phyloP scores from a whole-genome alignment of 1,140 invertebrate species.

The Habropoda laboriosa region DNA sequence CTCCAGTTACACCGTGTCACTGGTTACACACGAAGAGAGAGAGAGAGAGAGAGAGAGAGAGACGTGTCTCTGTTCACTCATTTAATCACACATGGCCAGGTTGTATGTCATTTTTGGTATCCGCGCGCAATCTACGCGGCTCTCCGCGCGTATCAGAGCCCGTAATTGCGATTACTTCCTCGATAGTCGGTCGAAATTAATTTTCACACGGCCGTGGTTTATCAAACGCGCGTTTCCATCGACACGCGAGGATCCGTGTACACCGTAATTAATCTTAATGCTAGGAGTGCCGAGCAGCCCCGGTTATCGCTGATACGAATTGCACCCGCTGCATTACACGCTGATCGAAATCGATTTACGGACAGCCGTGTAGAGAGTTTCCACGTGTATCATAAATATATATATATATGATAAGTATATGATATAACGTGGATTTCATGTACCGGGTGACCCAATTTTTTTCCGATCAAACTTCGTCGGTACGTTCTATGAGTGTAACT shows the following conservation, averaged over 20 bases:
- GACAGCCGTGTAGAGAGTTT: conserved; percentile 42
- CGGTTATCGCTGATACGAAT: conserved; percentile 45
- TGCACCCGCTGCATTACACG: conserved; percentile 2
- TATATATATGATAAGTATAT: no score
- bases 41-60: no score
- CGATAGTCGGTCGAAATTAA: conserved; percentile 46
- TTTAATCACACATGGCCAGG: conserved; percentile 6
- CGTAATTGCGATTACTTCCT: conserved; percentile 52
- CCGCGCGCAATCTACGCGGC: neutral
- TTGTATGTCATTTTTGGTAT: conserved; percentile 18
- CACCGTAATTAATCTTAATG: conserved; percentile 72
- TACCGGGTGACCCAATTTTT: no score
- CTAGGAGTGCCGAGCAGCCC: conserved; percentile 47
- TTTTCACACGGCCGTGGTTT: conserved; percentile 58
- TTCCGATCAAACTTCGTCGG: no score
- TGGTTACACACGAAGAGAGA: no score
- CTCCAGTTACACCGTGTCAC: neutral
- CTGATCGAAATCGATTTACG: conserved; percentile 57
- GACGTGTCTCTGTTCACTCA: neutral
- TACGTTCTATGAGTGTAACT: no score
- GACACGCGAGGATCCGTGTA: conserved; percentile 62
- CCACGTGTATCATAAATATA: conserved; percentile 18
- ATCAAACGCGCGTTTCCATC: conserved; percentile 66
- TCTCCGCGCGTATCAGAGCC: neutral
- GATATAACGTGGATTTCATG: no score